Percentiles rank a stretch among this genome's conserved stretches.
Evolutionary conservation across 2,888 invertebrate genomes (phyloP).

Genomic region (Endotricha flammealis): DNA sequence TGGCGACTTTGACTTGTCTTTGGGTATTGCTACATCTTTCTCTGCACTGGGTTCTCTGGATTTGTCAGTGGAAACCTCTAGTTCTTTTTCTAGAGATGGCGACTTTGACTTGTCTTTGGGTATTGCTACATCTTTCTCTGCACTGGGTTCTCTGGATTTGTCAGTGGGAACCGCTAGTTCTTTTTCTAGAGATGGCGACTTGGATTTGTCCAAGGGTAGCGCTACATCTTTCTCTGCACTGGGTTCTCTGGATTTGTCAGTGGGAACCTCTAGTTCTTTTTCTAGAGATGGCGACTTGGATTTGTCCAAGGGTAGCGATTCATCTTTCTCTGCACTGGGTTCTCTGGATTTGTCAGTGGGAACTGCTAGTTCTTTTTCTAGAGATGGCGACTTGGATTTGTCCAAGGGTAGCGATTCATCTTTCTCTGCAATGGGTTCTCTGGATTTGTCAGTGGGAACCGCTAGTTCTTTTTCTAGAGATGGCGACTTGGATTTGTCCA

Average conservation of each 20-base stretch:
- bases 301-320: no score
- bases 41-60: neutral
- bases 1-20: neutral
- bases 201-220: slow-evolving; percentile 2
- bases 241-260: neutral
- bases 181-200: slow-evolving; percentile 11
- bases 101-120: slow-evolving; percentile 1
- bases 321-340: neutral
- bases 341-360: neutral
- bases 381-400: neutral
- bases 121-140: neutral
- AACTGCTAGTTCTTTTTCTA: neutral
- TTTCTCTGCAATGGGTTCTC: neutral
- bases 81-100: slow-evolving; percentile 15
- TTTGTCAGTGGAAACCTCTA: slow-evolving; percentile 4
- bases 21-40: neutral
- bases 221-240: neutral
- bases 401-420: neutral
- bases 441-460: neutral
- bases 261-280: neutral
- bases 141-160: slow-evolving; percentile 6
- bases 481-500: no score
- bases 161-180: slow-evolving; percentile 11
- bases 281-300: neutral
- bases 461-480: neutral